phyloP scores from a whole-genome alignment of 2,888 invertebrate genomes.

The Cataglyphis albicans region DNA sequence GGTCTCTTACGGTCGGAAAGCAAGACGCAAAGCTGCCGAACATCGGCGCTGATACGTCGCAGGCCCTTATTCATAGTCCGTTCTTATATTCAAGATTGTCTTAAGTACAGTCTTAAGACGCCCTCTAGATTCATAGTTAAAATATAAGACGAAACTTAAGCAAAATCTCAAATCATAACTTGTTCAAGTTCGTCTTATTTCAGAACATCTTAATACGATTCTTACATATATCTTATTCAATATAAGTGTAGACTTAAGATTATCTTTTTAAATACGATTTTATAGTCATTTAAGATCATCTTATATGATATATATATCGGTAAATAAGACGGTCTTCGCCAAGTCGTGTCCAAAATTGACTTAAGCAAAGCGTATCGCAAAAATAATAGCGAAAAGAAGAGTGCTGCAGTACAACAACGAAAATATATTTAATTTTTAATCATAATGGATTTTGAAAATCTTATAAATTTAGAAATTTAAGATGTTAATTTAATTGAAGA shows the following conservation, averaged over 20 bases:
- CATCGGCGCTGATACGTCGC: too few species aligned
- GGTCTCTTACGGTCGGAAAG: too few species aligned
- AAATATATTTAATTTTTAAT: background rate
- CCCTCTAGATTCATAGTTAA: constrained; percentile 13
- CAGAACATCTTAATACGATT: background rate
- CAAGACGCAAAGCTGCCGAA: too few species aligned
- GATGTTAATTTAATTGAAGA: background rate
- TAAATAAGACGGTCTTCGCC: background rate
- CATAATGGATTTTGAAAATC: background rate
- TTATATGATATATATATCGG: too few species aligned
- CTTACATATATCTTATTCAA: too few species aligned
- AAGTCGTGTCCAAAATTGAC: background rate
- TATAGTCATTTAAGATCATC: too few species aligned
- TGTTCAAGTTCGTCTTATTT: background rate
- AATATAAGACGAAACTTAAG: background rate
- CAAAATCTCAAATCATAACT: background rate
- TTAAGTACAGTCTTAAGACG: background rate
- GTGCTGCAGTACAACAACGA: too few species aligned
- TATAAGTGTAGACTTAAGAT: too few species aligned
- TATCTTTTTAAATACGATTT: too few species aligned
- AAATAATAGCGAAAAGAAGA: background rate
- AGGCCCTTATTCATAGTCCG: too few species aligned
- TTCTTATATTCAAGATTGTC: too few species aligned
- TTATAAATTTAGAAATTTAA: background rate
- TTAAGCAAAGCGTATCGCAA: background rate